Evolutionary conservation across 2,113 vertebrate genomes (phyloP), one percentile per base, ranked within the genome.

Genomic region (Pomatorhinus ruficollis): DNA sequence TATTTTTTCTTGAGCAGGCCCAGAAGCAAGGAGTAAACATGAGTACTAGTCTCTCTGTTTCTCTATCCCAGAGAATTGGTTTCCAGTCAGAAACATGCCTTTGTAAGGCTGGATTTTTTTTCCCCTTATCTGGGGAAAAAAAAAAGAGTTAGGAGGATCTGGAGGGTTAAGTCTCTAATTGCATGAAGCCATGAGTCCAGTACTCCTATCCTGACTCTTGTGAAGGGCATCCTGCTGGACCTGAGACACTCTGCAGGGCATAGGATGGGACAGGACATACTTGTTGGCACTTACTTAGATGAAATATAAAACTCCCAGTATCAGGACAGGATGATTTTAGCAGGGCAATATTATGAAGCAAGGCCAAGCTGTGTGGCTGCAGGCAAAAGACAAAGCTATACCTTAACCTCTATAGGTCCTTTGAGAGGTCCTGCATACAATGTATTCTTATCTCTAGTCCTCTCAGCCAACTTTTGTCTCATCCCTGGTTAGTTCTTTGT

Each of bases 61-160:
- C 24, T 57, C 28, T 74, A 8, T 50, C 65, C 52, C 30, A 65
- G 50, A 74, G 39, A 86, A 65, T 18, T 27, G 20, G 5, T 35
- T 92, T 74, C 33, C 23, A 59, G 15, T 3, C 2, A 9, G 78
- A 87, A 83, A 40, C 8, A 18, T 21, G 12, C 14, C 28, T 91
- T 64, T 72, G 39, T 25, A 69, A 64, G 39, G 12, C 39, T 39
- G 10, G 39, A n/a, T 9, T 9, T 39, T 39, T 10, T 39, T 39
- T 39, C 39, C 39, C 39, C 39, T 0, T 17, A 5, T 24, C 17
- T 59, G 40, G 8, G 1, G 7, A 4, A 15, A 15, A 22, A n/a
- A 60, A 53, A 53, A 40, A 12, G 4, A 53, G 5, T 31, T 40
- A 5, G 22, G 12, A 44, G 50, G 4, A 45, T 56, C n/a, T 50